A percentile compares a stretch with the other conserved stretches of the same genome.
These are phyloP conservation scores for Xestia sexstrigata DNA, from an alignment of 2,888 invertebrate genomes.

Conservation along the genomic window DNA sequence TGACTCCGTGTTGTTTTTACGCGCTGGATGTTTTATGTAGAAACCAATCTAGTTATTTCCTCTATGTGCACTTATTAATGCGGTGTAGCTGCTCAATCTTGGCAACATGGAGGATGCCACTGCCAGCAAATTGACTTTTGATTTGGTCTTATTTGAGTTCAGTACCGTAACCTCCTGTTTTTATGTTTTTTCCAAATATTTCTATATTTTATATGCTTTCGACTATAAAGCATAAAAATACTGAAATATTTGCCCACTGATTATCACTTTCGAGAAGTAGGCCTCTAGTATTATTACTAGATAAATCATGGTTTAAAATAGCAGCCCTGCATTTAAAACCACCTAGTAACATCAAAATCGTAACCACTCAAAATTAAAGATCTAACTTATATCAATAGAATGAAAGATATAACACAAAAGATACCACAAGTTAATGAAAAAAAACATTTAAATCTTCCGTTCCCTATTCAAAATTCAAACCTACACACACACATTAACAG, in stretches of 20 bases:
- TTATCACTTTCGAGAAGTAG: no score
- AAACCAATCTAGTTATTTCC: background rate
- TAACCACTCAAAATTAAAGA: background rate
- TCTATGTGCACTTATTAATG: no score
- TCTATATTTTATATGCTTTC: no score
- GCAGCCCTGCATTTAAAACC: background rate
- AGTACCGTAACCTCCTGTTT: background rate
- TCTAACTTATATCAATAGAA: background rate
- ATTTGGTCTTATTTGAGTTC: background rate
- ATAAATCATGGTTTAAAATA: background rate
- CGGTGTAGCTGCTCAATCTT: background rate
- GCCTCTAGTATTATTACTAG: no score
- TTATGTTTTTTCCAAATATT: no score
- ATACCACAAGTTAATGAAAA: slow-evolving; percentile 6
- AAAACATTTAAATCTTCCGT: slow-evolving; percentile 36
- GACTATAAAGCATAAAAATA: background rate
- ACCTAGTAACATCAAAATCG: background rate
- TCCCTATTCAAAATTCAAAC: slow-evolving; percentile 61
- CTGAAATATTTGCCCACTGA: no score
- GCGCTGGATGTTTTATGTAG: no score
- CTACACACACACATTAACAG: slow-evolving; percentile 34
- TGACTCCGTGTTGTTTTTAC: background rate
- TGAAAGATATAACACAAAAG: background rate
- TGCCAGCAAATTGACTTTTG: background rate
- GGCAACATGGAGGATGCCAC: background rate